These are phyloP conservation scores for Neomorphus geoffroyi DNA, from an alignment of 2,797 vertebrate species.

Conservation along the genomic window DNA sequence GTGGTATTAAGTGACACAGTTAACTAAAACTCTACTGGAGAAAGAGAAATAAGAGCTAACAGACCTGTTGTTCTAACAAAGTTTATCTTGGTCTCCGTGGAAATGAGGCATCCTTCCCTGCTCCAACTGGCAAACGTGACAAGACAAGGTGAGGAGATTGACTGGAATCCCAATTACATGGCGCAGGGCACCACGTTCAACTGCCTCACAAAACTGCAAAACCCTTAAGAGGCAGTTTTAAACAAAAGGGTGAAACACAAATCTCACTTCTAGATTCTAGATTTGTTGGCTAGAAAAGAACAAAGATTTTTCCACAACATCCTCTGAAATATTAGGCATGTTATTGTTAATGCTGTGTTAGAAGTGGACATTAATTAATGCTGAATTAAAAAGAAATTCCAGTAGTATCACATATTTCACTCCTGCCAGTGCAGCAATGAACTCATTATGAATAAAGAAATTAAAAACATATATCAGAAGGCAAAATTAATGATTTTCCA, in stretches of 20 bases:
- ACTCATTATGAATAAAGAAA: slow-evolving; percentile 61
- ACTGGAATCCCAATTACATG: not conserved
- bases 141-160: not conserved
- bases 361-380: slow-evolving; percentile 64
- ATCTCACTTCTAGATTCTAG: not conserved
- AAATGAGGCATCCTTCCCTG: not conserved
- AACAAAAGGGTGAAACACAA: slow-evolving; percentile 36
- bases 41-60: not conserved
- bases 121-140: not conserved
- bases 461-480: slow-evolving; percentile 62
- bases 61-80: not conserved
- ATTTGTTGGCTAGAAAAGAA: not conserved
- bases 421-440: slow-evolving; percentile 5
- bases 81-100: not conserved
- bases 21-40: not conserved
- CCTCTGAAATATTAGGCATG: not conserved
- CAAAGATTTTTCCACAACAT: not conserved
- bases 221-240: not conserved
- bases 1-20: not conserved
- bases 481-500: slow-evolving; percentile 19
- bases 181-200: not conserved
- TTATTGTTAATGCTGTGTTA: not conserved
- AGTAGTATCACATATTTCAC: slow-evolving; percentile 39
- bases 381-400: slow-evolving; percentile 53
- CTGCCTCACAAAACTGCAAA: slow-evolving; percentile 1